Evolutionary conservation across 2,888 invertebrate species (phyloP), one percentile per base, ranked within the genome.

Genomic region (Callimorpha dominula): DNA sequence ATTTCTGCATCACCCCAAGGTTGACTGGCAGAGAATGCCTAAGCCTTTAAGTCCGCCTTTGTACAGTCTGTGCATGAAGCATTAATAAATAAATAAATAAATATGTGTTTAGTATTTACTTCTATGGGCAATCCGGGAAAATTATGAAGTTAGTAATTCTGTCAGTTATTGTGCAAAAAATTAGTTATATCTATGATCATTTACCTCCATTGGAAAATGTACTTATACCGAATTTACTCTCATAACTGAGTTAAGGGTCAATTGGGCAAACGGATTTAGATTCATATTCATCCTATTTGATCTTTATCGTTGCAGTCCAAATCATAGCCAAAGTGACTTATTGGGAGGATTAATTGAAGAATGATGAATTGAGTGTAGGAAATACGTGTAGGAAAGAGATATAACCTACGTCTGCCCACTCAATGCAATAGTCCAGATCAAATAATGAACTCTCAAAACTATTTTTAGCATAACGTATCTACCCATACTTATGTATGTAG

Each of bases 401-500:
- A 57, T 57, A 57, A 57, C 11, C 57, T 57, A 11, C 4, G 0
- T 57, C 4, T 20, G 5, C 20, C 12, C 4, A 31, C 20, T 12
- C 20, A 20, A 1, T 57, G 11, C 11, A 20, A 57, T 6, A 57
- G 8, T 54, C n/a, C 11, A 9, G 54, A n/a, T n/a, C 3, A 4
- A n/a, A 54, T 20, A 54, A 17, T 57, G 11, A 20, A 57, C 20
- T 57, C 0, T 57, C 9, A 11, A 4, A 66, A 72, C 70, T 69
- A 72, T 81, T 71, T 11, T 57, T 57, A 3, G 54, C n/a, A 54
- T n/a, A 7, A n/a, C 1, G 9, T 54, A 8, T 54, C n/a, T 54
- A 54, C 7, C 31, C 31, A n/a, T 17, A 52, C 49, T 11, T 50
- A 50, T 50, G 14, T 4, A 49, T 49, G 12, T 4, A 50, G 14